Percentiles rank a stretch among this genome's conserved stretches.
phyloP scores from a whole-genome alignment of 2,797 vertebrate genomes.

The Coendou prehensilis region DNA sequence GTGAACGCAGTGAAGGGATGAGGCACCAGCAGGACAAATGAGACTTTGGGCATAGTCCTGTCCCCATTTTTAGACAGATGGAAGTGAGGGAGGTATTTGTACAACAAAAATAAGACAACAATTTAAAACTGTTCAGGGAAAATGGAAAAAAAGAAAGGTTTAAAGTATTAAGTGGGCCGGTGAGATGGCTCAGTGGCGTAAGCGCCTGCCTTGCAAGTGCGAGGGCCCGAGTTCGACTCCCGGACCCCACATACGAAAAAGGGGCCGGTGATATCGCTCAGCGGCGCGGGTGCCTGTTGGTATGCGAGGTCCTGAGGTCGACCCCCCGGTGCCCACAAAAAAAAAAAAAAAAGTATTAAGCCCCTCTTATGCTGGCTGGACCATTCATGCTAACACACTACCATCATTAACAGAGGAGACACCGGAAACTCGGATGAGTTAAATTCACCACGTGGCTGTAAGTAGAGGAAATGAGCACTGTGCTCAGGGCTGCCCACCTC shows the following conservation, averaged over 20 bases:
- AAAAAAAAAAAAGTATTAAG: background rate
- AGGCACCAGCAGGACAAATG: background rate
- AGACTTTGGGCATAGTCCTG: background rate
- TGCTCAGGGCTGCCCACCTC: background rate
- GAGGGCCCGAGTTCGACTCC: no score
- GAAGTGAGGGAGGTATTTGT: background rate
- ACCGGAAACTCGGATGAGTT: background rate
- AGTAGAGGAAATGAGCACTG: background rate
- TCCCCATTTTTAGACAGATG: background rate
- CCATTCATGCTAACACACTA: background rate
- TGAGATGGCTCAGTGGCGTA: no score
- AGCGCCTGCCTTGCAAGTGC: no score
- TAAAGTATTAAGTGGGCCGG: no score
- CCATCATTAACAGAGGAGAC: background rate
- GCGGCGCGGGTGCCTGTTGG: no score
- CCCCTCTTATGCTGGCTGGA: background rate
- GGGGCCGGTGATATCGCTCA: no score
- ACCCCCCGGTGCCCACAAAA: no score
- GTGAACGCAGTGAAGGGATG: background rate
- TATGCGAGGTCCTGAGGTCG: no score
- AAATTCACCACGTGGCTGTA: background rate
- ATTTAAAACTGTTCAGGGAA: conserved; percentile 13
- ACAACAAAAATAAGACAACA: background rate
- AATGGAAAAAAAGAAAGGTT: conserved; percentile 59
- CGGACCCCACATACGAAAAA: no score